Conservation (phyloP, 2,888 invertebrate species). For the Pachymerium ferrugineum region DNA sequence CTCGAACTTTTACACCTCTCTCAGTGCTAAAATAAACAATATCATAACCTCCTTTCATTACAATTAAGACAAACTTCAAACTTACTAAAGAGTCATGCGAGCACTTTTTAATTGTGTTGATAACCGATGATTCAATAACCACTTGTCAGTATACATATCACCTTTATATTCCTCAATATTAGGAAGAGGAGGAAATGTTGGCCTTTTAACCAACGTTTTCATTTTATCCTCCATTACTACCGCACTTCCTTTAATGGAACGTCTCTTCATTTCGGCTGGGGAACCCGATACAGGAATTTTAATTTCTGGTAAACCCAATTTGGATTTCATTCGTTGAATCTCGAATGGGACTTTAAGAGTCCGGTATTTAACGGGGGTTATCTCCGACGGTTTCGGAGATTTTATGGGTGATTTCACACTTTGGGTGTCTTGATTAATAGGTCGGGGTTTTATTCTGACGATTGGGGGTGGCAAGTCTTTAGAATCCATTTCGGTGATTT, state of each 20-base stretch:
- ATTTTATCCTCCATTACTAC: not conserved
- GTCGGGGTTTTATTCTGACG: no score
- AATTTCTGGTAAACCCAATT: conserved; percentile 3
- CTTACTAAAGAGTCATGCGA: conserved; percentile 3
- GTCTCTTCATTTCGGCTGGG: not conserved
- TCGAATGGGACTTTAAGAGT: not conserved
- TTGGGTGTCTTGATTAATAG: no score
- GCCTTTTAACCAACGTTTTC: conserved; percentile 14
- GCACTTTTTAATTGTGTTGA: not conserved
- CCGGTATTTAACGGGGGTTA: not conserved
- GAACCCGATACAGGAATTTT: not conserved
- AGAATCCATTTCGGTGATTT: no score
- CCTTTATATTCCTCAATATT: conserved; percentile 30
- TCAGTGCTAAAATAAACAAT: conserved; percentile 2
- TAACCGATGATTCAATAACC: not conserved
- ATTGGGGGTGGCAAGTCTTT: no score
- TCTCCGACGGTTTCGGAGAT: not conserved
- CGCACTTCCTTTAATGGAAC: not conserved
- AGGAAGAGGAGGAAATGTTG: conserved; percentile 34
- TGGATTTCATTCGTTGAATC: not conserved
- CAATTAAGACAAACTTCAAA: no score
- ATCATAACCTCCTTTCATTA: not conserved
- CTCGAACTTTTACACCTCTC: not conserved
- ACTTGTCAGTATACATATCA: not conserved
- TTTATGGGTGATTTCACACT: not conserved